Base-by-base conservation (phyloP, 2,888 invertebrate species). In the Drosophila ezoana region DNA sequence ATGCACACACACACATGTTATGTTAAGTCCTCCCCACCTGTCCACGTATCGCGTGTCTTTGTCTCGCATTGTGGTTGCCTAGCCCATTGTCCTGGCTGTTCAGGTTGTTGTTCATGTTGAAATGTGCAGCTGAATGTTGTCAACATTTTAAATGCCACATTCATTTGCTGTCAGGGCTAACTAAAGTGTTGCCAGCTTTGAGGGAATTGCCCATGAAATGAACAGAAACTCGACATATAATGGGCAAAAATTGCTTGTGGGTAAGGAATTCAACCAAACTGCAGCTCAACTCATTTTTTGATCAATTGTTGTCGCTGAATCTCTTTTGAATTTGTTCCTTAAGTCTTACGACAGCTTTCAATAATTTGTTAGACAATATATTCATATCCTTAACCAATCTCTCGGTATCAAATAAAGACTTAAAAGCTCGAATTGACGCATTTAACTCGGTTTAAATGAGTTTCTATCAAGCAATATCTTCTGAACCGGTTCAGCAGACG, bases 101-200 rank as follows among this genome's bases (percentile, higher is more conserved):
- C 44, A 53, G 16, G 3, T 37, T 52, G 51, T 59, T 47, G 58
- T 38, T 11, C 44, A 20, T 13, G 40, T 20, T 40, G 40, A 52
- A 52, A 52, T 64, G 40, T 13, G 14, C 44, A 44, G 54, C 52
- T 67, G 38, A 73, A 49, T 53, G 53, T 65, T 72, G 53, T 54
- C 54, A 60, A 72, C 59, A 76, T 65, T 66, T 41, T 48, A 38
- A 66, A 54, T 49, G 43, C 11, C 47, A 48, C 41, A 56, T 58
- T 72, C 72, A 49, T 53, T 68, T 56, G 49, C 70, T 49, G 57
- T 61, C 64, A 61, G 37, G 8, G 16, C 43, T n/a, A 38, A 28
- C 58, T 37, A 38, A 37, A 47, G 48, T 58, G 72, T 37, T 51
- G 47, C 45, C 40, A 28, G 37, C 45, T 67, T 59, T 23, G 10